A percentile compares a stretch with the other conserved stretches of the same genome.
These are phyloP conservation scores for Varroa destructor DNA, from an alignment of 1,140 invertebrate species.

Conservation along the genomic window DNA sequence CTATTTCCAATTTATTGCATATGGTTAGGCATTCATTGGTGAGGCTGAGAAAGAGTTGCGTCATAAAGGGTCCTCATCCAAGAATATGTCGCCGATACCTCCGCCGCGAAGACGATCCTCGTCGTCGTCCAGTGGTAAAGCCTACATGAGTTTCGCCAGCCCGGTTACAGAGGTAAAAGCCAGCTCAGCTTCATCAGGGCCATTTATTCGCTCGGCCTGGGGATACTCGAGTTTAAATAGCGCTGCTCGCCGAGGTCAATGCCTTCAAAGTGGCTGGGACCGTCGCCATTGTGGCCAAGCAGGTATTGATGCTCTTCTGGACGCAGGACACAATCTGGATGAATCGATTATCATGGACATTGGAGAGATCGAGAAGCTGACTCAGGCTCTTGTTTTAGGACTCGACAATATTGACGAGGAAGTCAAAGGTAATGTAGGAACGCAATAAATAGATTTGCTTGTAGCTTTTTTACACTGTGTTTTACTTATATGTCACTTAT, in stretches of 20 bases:
- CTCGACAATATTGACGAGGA: constrained; percentile 3
- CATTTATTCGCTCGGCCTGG: not conserved
- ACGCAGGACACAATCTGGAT: not conserved
- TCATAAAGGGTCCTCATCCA: not conserved
- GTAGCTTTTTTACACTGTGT: not conserved
- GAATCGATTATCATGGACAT: not conserved
- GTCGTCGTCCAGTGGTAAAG: not conserved
- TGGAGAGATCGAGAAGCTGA: constrained; percentile 13
- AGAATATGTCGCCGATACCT: not conserved
- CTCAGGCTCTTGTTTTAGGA: not conserved
- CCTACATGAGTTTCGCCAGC: not conserved
- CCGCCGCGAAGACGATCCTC: not conserved
- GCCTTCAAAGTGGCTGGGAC: not conserved
- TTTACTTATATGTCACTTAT: not conserved
- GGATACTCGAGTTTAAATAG: constrained; percentile 24
- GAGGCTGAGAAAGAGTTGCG: constrained; percentile 1
- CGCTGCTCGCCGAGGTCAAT: constrained; percentile 1
- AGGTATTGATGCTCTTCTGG: not conserved
- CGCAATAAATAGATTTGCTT: not conserved
- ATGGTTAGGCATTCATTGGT: not conserved
- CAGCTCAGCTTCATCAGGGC: too few relatives aligned
- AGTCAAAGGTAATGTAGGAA: not conserved
- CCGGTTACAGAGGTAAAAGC: too few relatives aligned
- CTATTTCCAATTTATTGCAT: too few relatives aligned
- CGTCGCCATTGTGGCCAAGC: constrained; percentile 16